Conservation (phyloP, 2,113 vertebrate species). For the Castor canadensis region DNA sequence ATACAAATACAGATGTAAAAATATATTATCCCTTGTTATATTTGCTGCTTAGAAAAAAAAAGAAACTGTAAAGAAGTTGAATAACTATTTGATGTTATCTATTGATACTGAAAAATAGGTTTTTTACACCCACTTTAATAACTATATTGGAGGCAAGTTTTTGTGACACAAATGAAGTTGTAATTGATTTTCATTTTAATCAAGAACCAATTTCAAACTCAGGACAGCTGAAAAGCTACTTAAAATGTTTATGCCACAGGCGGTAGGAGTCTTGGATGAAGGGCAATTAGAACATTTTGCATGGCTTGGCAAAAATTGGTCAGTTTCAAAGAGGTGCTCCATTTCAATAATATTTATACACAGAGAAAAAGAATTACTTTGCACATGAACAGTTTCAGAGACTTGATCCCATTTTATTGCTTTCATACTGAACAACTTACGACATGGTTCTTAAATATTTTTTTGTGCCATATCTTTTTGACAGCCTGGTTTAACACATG, state of each 20-base stretch:
- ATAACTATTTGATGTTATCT: background rate
- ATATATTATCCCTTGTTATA: background rate
- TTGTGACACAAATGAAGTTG: background rate
- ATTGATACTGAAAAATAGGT: background rate
- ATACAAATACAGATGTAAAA: background rate
- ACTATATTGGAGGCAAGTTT: background rate
- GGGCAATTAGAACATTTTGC: background rate
- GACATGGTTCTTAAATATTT: background rate
- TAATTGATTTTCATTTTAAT: conserved; percentile 20
- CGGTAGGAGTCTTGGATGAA: background rate
- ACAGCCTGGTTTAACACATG: background rate
- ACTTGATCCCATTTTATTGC: background rate
- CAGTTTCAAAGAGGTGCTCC: background rate
- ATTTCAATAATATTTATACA: background rate
- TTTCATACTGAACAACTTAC: background rate
- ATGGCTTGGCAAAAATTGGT: background rate
- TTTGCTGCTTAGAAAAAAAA: background rate
- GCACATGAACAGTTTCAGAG: background rate
- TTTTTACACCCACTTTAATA: background rate
- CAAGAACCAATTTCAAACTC: background rate
- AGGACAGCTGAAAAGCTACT: background rate
- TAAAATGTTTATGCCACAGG: background rate
- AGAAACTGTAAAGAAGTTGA: background rate
- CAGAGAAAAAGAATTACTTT: background rate
- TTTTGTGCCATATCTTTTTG: background rate